Base-by-base conservation (phyloP, 2,797 vertebrate species). In the Chelonia mydas region DNA sequence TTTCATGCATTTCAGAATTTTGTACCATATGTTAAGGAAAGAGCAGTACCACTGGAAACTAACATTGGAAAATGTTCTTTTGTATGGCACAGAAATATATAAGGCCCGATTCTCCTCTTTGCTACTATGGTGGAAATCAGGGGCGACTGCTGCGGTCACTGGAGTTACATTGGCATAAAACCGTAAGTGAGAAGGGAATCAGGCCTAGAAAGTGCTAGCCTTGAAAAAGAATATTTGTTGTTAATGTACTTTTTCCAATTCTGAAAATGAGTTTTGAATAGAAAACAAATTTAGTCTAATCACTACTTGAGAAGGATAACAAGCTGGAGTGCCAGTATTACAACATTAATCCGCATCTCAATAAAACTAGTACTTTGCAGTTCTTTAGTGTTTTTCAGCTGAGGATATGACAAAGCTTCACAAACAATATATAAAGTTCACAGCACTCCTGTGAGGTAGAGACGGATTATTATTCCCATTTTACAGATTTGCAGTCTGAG, bases 321-420 rank as follows among this genome's bases (percentile, higher is more conserved):
- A 90, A 90, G 33, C 91, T 88, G 92, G 19, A 84, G 87, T 94
- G 92, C 93, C 50, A 84, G 72, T 79, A 90, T 89, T 57, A 81
- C 86, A 47, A 87, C 72, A 89, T 84, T 53, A 90, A 84, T 94
- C 84, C 86, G 47, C 89, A 51, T 54, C 49, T 72, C 81, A 82
- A 82, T 95, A 94, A 81, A 23, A 95, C 81, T 94, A 95, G 96
- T 94, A 81, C 83, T 90, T 93, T 93, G 90, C 78, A 85, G 81
- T 94, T 93, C 97, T 93, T 91, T 93, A 94, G 90, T 93, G 81
- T 53, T 86, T 96, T 97, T 97, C 72, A 87, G 95, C 84, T 88
- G 49, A 89, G 96, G 81, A 95, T 84, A 79, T 54, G 84, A 79
- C 88, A 92, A 95, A 92, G 79, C 84, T 96, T 96, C 81, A 85